Evolutionary conservation across 2,888 invertebrate genomes (phyloP), one percentile per base, ranked within the genome.

Genomic region (Tenthredo amoena): DNA sequence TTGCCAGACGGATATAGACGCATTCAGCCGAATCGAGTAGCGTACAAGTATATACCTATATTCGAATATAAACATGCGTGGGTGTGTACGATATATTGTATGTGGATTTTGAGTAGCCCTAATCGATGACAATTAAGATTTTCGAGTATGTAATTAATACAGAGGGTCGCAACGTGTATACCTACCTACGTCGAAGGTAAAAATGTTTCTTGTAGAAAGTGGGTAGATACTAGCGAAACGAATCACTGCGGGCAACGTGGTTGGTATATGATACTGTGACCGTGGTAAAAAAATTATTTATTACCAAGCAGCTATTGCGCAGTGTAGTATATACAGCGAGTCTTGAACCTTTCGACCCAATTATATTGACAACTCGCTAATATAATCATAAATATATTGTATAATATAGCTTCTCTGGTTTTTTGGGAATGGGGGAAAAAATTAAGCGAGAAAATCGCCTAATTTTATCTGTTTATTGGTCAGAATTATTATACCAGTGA

Each of bases 341-440:
- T 65, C 62, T 81, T 47, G 37, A 82, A 82, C 82, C 68, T 82
- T 68, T 47, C 47, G 82, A 82, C 82, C 82, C 37, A 68, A 82
- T 82, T 82, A 82, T 79, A 79, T 58, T 37, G 79, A 79, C 55
- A 77, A 79, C 58, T 58, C 26, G n/a, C 34, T 79, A 10, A 76
- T 76, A 76, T n/a, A 34, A 26, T n/a, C 4, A 15, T 71, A 31
- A 37, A 9, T 76, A 74, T 37, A 37, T 3, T 4, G 15, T 15
- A 47, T 4, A 47, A 47, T n/a, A 47, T 15, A 47, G 26, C 43
- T 76, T 62, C 31, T n/a, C 68, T 18, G 12, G n/a, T 18, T 18
- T 18, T 18, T 55, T 55, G 7, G 26, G 12, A 62, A 26, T 10
- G 10, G 12, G 12, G 2, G 12, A 62, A 62, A 26, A 62, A 62